Evolutionary conservation across 1,140 invertebrate species (phyloP), one percentile per base, ranked within the genome.

Genomic region (Drosophila gunungcola): DNA sequence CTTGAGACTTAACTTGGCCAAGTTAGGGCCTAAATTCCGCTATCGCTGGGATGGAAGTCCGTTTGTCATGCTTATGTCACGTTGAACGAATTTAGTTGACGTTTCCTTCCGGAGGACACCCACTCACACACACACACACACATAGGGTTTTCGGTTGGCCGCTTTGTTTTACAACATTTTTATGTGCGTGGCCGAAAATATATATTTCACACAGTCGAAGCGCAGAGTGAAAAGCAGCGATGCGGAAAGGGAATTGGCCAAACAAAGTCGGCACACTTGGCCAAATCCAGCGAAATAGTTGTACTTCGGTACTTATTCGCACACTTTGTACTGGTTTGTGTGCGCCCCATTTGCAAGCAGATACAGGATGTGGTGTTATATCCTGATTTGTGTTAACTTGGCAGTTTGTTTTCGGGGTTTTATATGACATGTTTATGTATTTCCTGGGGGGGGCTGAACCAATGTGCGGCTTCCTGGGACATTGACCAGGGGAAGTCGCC

Each of bases 131-230:
- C 29, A 32, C 29, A 32, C 21, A 38, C 9, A 3, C 21, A 12
- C 10, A 46, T 11, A 29, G n/a, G 11, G 1, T 9, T 13, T 13
- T 9, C 13, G 3, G 12, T 5, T 10, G 9, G 25, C 16, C 62
- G 73, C 77, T 76, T 80, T 81, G 80, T 83, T 83, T 82, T 78
- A 83, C 80, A 82, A 69, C 80, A 57, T 69, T 83, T 82, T 82
- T 70, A 82, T 79, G 75, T 51, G 45, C 60, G 42, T 32, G 56
- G 39, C 58, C 53, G 25, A 45, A 67, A 21, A 21, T 21, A 83
- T 73, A 64, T 76, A 67, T 78, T 78, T 75, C 75, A 55, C 74
- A 58, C 74, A 70, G 68, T 51, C 21, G n/a, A 27, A 56, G 64
- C 21, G n/a, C 16, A 48, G 64, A 70, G 67, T 56, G 43, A 48